phyloP scores from a whole-genome alignment of 2,113 vertebrate species.

The Pomatostomus ruficeps region DNA sequence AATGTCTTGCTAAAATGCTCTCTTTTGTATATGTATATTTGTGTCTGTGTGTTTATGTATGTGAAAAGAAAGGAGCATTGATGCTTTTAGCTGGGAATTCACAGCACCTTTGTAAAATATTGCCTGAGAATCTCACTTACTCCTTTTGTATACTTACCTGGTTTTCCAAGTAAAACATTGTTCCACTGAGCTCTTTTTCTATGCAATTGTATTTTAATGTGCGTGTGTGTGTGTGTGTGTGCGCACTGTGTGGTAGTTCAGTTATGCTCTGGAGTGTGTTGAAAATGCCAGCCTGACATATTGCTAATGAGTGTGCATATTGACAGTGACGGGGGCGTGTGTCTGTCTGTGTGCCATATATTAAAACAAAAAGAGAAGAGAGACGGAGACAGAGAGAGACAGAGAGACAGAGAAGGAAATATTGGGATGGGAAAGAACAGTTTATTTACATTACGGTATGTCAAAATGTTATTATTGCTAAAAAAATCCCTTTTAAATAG shows the following conservation, averaged over 20 bases:
- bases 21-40: not conserved
- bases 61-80: not conserved
- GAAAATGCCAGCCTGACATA: constrained; percentile 66
- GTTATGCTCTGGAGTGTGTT: constrained; percentile 63
- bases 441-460: constrained; percentile 65
- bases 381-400: constrained; percentile 44
- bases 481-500: constrained; percentile 51
- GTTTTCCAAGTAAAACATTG: constrained; percentile 13
- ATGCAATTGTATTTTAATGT: not conserved
- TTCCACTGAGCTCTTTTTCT: not conserved
- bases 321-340: constrained; percentile 65
- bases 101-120: not conserved
- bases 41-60: not conserved
- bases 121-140: not conserved
- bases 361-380: constrained; percentile 55
- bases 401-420: constrained; percentile 53
- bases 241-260: constrained; percentile 41
- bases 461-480: constrained; percentile 52
- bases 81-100: not conserved
- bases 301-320: constrained; percentile 71
- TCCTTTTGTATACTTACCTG: not conserved
- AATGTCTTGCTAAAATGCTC: not conserved
- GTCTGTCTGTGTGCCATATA: constrained; percentile 38
- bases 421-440: constrained; percentile 59
- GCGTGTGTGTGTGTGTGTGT: not conserved